Conservation (phyloP, 1,140 invertebrate genomes). For the Periplaneta americana region DNA sequence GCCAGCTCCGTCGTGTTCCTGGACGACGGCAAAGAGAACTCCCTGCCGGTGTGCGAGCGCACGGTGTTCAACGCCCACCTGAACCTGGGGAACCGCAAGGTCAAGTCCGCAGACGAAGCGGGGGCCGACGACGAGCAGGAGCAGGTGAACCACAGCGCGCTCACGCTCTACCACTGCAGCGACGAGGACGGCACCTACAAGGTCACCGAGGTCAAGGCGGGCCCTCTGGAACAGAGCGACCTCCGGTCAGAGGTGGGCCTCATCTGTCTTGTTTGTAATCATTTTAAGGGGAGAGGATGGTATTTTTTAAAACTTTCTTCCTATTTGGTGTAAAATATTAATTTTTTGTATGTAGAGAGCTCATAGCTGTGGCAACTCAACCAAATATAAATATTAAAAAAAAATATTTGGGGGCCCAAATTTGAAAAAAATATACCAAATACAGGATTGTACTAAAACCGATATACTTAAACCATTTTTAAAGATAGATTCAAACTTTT, state of each 20-base stretch:
- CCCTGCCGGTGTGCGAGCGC: slow-evolving; percentile 55
- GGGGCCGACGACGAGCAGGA: slow-evolving; percentile 31
- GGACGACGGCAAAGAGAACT: slow-evolving; percentile 81
- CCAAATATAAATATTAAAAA: no score
- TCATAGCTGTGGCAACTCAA: no score
- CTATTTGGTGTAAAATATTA: no score
- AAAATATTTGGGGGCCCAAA: no score
- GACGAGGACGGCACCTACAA: slow-evolving; percentile 77
- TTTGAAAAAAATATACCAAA: no score
- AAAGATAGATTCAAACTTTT: no score
- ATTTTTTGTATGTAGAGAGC: no score
- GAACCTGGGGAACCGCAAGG: slow-evolving; percentile 47
- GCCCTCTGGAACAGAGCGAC: slow-evolving; percentile 73
- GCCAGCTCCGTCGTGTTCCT: slow-evolving; percentile 60
- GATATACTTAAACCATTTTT: no score
- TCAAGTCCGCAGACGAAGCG: slow-evolving; percentile 27
- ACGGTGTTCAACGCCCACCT: slow-evolving; percentile 62
- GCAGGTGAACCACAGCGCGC: slow-evolving; percentile 5
- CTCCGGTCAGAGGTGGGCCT: slow-evolving; percentile 61
- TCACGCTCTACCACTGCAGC: slow-evolving; percentile 64
- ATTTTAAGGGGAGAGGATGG: no score
- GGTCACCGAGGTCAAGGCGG: slow-evolving; percentile 80
- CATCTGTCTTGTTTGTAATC: no score
- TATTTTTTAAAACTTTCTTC: no score
- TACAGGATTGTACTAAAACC: no score